Evolutionary conservation across 1,140 invertebrate genomes (phyloP), one percentile per base, ranked within the genome.

Genomic region (Aphelinus certus): DNA sequence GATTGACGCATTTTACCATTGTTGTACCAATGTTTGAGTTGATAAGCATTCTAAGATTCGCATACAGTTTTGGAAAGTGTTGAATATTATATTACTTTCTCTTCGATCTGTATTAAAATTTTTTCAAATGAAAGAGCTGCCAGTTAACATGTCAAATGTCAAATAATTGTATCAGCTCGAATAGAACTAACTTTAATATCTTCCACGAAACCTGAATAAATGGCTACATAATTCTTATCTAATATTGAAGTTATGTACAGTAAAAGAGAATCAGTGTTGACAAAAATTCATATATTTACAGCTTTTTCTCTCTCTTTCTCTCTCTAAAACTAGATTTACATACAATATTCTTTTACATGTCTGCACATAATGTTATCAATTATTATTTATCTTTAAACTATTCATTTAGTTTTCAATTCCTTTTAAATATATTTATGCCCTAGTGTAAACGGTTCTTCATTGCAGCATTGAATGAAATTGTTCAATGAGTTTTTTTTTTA

Each of bases 171-270:
- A 62, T 57, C 43, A 62, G 65, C 48, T 56, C 58, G 43, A 3
- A 61, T 53, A 53, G 5, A 61, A 48, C 26, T 73, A 73, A 9
- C 3, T 65, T 55, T 65, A 49, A 48, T 67, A 61, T 51, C 49
- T 67, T 53, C 42, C 55, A 75, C 47, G 56, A 64, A 64, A 61
- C 53, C 46, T 26, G 6, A 57, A 68, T 74, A 51, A 70, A 66
- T 75, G 73, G 73, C 67, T 71, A 51, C 47, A 60, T 67, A 71
- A 49, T 65, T 64, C 42, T 42, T 45, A 69, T 68, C 49, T 9
- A 48, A 62, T 69, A 68, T 46, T 64, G 42, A 49, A 65, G 66
- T 58, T 75, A 75, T 75, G 65, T 75, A 75, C 73, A 75, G n/a
- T 65, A 60, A 58, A 7, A 60, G 48, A 45, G 46, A 74, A 56